Base-by-base conservation (phyloP, 2,113 vertebrate genomes). In the Sorex araneus region DNA sequence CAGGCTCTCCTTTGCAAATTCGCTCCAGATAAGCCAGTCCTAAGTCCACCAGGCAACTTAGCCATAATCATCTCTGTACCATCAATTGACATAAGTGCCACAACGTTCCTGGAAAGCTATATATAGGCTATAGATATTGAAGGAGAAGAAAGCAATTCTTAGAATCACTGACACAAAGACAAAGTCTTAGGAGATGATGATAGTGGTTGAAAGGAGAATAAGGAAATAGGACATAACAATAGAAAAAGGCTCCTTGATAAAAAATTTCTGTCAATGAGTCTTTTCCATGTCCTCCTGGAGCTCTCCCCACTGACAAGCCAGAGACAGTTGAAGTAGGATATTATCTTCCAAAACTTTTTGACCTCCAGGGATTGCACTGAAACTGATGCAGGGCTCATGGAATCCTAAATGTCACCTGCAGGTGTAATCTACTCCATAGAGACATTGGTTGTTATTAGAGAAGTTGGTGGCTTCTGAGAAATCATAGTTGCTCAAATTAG, bases 381-480 rank as follows among this genome's bases (percentile, higher is more conserved):
- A 86, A 83, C 70, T 12, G 9, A 16, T 92, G 40, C 9, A 54
- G 23, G 28, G 3, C 5, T 66, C 2, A 75, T 10, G 32, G 19
- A 71, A 50, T 69, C 25, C 63, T 36, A 85, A 90, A 30, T 84
- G 32, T 74, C 45, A 57, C 3, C 86, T 2, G 1, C 30, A 84
- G 60, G 66, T 32, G 30, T 80, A 54, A 80, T 81, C 75, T 57
- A 40, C n/a, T 4, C 30, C 32, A 74, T 36, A 50, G 87, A 75
- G 50, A 1, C 43, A 16, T 84, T 57, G 36, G 10, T 19, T 34
- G 78, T 85, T 57, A 47, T 70, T 47, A 75, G 32, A 76, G 74
- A 94, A 84, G 60, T 23, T 77, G 67, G 18, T 81, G n/a, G 66
- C 34, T 74, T 43, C 69, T 87, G 57, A 95, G 84, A 94, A 80